Evolutionary conservation across 2,797 vertebrate species (phyloP), one percentile per base, ranked within the genome.

Genomic region (Phaenicophaeus curvirostris): DNA sequence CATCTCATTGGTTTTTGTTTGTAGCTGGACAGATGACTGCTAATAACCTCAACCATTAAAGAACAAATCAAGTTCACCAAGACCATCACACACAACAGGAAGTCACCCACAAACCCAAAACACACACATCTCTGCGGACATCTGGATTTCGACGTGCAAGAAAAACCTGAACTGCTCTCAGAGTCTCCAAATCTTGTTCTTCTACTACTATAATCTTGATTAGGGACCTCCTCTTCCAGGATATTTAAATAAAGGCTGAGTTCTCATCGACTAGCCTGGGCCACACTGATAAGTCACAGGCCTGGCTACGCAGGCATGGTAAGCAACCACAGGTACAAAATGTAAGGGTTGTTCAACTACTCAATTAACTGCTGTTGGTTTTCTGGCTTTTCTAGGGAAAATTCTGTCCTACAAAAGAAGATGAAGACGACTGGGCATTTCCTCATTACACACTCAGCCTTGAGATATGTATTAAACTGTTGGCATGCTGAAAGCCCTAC

Each of bases 371-470:
- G 39, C 51, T 61, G 13, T 16, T 35, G 23, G 15, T 13, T 72
- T 23, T 19, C 18, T 58, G 55, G 15, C n/a, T 59, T 66, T 67
- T 68, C 69, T 28, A 69, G 58, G 35, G 30, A 82, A 92, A 89
- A 66, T 0, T 1, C 9, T 6, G 2, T 35, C 20, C 28, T 58
- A 24, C 20, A 62, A 27, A 0, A 1, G 53, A 37, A 62, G 13
- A 44, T 10, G 1, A 85, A 76, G 8, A 25, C 27, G n/a, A 63
- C 44, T 13, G 17, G 13, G 19, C 8, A 48, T 18, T 55, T 83
- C 15, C 57, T 31, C 53, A 44, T 37, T 71, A 61, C 14, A 62
- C 15, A 48, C 31, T 59, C 44, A 50, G 58, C 25, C 28, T 30
- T 21, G 7, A 79, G 9, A 11, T 17, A 73, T 0, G 3, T 14